Evolutionary conservation across 2,113 vertebrate species (phyloP), one percentile per base, ranked within the genome.

Genomic region (Sphaerodactylus townsendi): DNA sequence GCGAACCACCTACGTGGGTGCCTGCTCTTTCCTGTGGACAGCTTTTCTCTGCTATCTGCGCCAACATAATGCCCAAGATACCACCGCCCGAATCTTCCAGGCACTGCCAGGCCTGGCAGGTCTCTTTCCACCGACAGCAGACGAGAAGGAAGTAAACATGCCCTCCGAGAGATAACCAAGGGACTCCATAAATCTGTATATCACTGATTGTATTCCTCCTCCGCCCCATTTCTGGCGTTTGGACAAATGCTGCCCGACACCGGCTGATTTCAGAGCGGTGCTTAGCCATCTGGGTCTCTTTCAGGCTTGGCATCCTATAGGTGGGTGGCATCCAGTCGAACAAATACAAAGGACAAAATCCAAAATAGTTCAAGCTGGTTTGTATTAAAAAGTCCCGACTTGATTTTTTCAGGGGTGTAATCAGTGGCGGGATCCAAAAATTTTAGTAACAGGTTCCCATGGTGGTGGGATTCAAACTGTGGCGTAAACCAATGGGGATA

Each of bases 1-100:
- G 93, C 93, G 96, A 2, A 96, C 96, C 1, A 93, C 94, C 48
- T 97, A 96, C 87, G 96, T 96, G 94, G 96, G 96, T 86, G 96
- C 96, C 89, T 96, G 96, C 73, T 95, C 96, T 62, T 97, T 97
- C 93, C 91, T 97, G 30, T 97, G 96, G 97, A 95, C 96, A 65
- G 90, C 95, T 41, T 97, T 97, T 87, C 93, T 97, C 37, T 97
- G 96, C 87, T 96, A 88, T 21, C 75, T 88, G 56, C 84, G 75
- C 19, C 84, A 85, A 65, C 53, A 62, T 10, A 80, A 88, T 46
- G 73, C 85, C n/a, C 28, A 46, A 25, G 53, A 89, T 21, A 50
- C 79, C 68, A 89, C 84, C 17, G 33, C 76, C 19, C 48, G 19
- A 7, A 64, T 89, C 30, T 73, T 83, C 15, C 80, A 64, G 30